Evolutionary conservation across 2,113 vertebrate species (phyloP).

Genomic region (Porphyrio hochstetteri): DNA sequence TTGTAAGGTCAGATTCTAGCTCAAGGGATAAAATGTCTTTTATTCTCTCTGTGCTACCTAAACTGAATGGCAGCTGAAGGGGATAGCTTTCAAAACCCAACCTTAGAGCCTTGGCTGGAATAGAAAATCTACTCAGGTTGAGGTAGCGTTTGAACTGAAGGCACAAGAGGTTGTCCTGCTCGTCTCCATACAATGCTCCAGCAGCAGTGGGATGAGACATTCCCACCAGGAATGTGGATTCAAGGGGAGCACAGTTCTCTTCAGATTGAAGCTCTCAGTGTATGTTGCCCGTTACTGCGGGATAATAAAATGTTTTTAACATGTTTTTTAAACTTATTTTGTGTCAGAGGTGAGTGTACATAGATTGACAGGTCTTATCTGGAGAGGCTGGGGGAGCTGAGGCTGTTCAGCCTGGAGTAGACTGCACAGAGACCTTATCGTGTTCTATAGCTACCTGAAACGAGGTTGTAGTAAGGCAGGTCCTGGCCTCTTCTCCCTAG

Average conservation of each 20-base stretch:
- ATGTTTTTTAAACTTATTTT: neutral
- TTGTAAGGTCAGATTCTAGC: neutral
- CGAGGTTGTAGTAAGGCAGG: too few species aligned
- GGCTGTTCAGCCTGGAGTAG: too few species aligned
- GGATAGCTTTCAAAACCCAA: neutral
- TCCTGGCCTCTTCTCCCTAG: too few species aligned
- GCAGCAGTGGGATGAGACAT: neutral
- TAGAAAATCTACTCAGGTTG: neutral
- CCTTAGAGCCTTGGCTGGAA: neutral
- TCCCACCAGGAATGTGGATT: neutral
- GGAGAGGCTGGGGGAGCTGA: too few species aligned
- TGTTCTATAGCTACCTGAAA: too few species aligned
- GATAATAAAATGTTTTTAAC: neutral
- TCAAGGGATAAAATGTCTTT: neutral
- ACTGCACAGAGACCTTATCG: too few species aligned
- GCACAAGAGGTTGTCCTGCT: neutral
- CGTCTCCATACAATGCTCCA: neutral
- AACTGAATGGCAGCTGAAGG: neutral
- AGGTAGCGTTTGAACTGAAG: neutral
- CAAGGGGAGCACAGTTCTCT: neutral
- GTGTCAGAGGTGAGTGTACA: neutral
- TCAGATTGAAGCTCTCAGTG: neutral
- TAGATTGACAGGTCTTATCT: too few species aligned
- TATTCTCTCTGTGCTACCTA: neutral
- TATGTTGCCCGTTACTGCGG: neutral